A percentile compares a stretch with the other conserved stretches of the same genome.
phyloP scores from a whole-genome alignment of 2,113 vertebrate species.

The Aegotheles bennettii region DNA sequence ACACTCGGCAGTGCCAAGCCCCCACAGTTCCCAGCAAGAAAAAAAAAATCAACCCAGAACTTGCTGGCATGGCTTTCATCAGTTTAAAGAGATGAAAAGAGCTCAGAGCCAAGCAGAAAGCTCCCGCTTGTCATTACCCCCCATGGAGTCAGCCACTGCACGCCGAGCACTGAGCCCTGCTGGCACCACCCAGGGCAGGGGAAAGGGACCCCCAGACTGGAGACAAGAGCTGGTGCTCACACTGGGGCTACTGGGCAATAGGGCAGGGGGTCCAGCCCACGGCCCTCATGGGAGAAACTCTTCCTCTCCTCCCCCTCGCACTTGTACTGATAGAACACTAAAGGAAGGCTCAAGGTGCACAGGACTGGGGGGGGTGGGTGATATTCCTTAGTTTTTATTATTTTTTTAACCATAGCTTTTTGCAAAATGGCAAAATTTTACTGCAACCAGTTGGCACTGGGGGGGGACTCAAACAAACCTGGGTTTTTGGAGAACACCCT shows the following conservation, averaged over 20 bases:
- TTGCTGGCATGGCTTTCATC: constrained; percentile 58
- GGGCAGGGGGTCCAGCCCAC: background rate
- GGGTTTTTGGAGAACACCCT: background rate
- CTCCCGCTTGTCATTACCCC: constrained; percentile 49
- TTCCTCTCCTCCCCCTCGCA: too few species aligned
- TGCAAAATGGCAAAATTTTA: background rate
- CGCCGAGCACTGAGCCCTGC: rapidly evolving
- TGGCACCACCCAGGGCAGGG: rapidly evolving
- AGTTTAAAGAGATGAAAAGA: constrained; percentile 63
- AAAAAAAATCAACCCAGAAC: constrained; percentile 41
- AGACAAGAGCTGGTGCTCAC: rapidly evolving
- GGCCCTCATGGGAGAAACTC: rapidly evolving
- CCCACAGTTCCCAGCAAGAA: constrained; percentile 61
- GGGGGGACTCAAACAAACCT: rapidly evolving
- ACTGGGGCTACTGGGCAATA: background rate
- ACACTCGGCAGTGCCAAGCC: constrained; percentile 56
- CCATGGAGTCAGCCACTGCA: constrained; percentile 16
- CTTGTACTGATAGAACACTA: rapidly evolving
- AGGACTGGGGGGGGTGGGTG: too few species aligned
- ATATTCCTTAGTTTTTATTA: too few species aligned
- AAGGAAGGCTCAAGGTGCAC: background rate
- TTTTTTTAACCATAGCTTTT: background rate
- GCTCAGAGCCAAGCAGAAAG: constrained; percentile 17
- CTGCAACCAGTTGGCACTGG: rapidly evolving
- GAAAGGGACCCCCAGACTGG: background rate